phyloP scores from a whole-genome alignment of 2,888 invertebrate species.

The Drosophila neonasuta region DNA sequence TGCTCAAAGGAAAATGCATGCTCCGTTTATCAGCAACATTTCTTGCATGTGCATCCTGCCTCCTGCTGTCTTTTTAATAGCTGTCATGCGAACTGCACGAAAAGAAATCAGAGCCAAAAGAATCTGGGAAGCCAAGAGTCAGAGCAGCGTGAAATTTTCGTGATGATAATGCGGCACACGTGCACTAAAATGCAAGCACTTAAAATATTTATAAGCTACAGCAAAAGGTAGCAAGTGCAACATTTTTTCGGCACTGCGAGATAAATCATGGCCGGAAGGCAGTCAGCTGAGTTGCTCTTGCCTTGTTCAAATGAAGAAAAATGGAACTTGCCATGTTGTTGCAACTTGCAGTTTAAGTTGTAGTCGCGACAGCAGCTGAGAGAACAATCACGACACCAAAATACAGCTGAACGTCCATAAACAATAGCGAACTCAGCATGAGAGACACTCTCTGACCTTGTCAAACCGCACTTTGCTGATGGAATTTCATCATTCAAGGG shows the following conservation, averaged over 20 bases:
- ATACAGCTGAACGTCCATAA: conserved; percentile 47
- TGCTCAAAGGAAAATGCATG: neutral
- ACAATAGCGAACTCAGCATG: conserved; percentile 34
- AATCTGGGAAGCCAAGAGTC: conserved; percentile 13
- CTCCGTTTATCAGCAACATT: conserved; percentile 4
- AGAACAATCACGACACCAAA: conserved; percentile 40
- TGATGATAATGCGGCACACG: conserved; percentile 75
- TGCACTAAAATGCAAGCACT: conserved; percentile 75
- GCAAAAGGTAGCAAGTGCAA: conserved; percentile 39
- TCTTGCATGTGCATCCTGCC: conserved; percentile 14
- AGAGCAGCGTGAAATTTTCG: conserved; percentile 41
- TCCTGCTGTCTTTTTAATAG: conserved; percentile 38
- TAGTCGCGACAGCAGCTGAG: conserved; percentile 19
- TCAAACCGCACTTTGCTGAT: conserved; percentile 58
- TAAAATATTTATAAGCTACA: conserved; percentile 74
- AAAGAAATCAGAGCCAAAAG: conserved; percentile 51
- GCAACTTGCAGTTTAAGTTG: conserved; percentile 39
- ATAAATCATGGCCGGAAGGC: conserved; percentile 66
- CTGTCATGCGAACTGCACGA: conserved; percentile 31
- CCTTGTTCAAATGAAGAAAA: conserved; percentile 69
- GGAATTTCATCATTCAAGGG: conserved; percentile 35
- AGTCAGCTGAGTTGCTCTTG: conserved; percentile 37
- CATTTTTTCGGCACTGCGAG: conserved; percentile 53
- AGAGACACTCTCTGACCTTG: conserved; percentile 46
- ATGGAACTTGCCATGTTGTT: conserved; percentile 51